These are phyloP conservation scores for Drosophila quasianomalipes DNA, from an alignment of 2,888 invertebrate genomes.

Conservation along the genomic window DNA sequence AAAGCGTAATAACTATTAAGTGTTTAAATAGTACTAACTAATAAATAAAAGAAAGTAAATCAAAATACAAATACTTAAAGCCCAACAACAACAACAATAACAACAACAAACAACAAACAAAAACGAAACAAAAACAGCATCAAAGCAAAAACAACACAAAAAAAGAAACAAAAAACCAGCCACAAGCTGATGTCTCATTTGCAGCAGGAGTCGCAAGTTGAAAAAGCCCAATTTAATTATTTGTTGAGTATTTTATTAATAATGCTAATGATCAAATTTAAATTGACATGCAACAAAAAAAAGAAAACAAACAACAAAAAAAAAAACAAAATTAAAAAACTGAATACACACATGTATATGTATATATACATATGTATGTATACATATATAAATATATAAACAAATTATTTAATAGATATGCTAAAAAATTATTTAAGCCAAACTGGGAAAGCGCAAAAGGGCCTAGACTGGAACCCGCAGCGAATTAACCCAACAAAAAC, in stretches of 20 bases:
- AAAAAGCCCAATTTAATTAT: slow-evolving; percentile 71
- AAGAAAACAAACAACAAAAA: slow-evolving; percentile 22
- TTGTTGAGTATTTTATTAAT: slow-evolving; percentile 85
- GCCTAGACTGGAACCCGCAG: slow-evolving; percentile 27
- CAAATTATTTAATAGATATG: slow-evolving; percentile 75
- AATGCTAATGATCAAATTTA: slow-evolving; percentile 47
- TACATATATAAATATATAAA: slow-evolving; percentile 53
- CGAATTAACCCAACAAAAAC: slow-evolving; percentile 31
- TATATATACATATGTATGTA: slow-evolving; percentile 44
- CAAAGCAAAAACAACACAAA: slow-evolving; percentile 8
- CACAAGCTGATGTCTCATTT: slow-evolving; percentile 47
- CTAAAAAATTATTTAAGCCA: slow-evolving; percentile 67
- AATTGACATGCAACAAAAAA: slow-evolving; percentile 51
- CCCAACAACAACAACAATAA: slow-evolving; percentile 18
- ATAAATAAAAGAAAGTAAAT: slow-evolving; percentile 40
- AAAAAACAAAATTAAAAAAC: slow-evolving; percentile 32
- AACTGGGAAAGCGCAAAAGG: slow-evolving; percentile 29
- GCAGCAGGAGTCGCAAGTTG: slow-evolving; percentile 44
- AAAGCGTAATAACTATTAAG: slow-evolving; percentile 67
- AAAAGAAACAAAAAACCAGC: slow-evolving; percentile 26
- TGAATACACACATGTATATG: slow-evolving; percentile 48
- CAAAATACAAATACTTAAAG: slow-evolving; percentile 58
- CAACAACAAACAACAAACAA: slow-evolving; percentile 3
- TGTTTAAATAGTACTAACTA: slow-evolving; percentile 76
- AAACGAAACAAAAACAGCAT: slow-evolving; percentile 14